Conservation (phyloP, 2,888 invertebrate species). For the Luffia ferchaultella region DNA sequence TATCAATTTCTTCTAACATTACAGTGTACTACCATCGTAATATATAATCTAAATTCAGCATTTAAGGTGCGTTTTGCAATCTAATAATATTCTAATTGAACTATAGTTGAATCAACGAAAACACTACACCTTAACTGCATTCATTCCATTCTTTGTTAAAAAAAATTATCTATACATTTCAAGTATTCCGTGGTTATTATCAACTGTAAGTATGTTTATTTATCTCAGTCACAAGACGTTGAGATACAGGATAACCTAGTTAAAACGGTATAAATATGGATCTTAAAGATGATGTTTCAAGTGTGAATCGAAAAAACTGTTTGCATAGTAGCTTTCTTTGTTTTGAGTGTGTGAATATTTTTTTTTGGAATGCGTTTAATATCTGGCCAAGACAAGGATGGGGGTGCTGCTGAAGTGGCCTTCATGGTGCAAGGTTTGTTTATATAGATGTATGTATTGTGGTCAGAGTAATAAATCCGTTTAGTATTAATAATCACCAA, state of each 20-base stretch:
- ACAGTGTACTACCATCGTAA: not conserved
- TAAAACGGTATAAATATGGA: slow-evolving; percentile 46
- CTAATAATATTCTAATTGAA: not conserved
- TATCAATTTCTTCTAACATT: not conserved
- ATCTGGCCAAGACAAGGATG: slow-evolving; percentile 51
- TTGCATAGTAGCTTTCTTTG: not conserved
- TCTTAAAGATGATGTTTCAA: slow-evolving; percentile 26
- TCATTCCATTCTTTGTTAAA: not conserved
- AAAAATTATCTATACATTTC: not conserved
- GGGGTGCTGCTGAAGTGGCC: slow-evolving; percentile 41
- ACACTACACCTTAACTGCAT: not conserved
- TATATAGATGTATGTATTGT: not conserved
- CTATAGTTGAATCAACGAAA: not conserved
- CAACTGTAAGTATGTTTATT: not conserved
- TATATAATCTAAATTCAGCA: not conserved
- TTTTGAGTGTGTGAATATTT: slow-evolving; percentile 19
- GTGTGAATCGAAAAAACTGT: slow-evolving; percentile 12
- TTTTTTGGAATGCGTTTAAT: slow-evolving; percentile 37
- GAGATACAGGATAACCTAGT: slow-evolving; percentile 58
- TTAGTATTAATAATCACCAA: no score
- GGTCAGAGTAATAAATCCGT: no score
- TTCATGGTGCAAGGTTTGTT: slow-evolving; percentile 13
- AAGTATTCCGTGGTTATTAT: not conserved
- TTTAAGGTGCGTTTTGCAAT: not conserved
- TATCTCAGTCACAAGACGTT: slow-evolving; percentile 42